Evolutionary conservation across 1,140 invertebrate species (phyloP), one percentile per base, ranked within the genome.

Genomic region (Drosophila auraria): DNA sequence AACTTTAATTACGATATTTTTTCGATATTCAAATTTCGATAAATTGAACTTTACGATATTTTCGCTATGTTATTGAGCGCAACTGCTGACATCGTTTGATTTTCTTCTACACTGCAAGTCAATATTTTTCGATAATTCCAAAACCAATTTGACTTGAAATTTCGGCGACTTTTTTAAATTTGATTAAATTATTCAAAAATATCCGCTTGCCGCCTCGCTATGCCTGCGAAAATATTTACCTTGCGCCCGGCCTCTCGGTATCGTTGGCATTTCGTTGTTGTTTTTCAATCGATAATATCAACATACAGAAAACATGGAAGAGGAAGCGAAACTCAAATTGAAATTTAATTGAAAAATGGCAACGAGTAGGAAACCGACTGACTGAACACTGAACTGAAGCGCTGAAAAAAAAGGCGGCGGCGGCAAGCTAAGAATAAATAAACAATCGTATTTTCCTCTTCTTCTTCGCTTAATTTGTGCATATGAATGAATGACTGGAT

Each of bases 311-410:
- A 50, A 68, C 64, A 66, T 47, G 68, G 66, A 72, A 59, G 44
- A 58, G 27, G 33, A 68, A 54, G 49, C n/a, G 42, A 78, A 73
- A 82, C 57, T 68, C 45, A 83, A 76, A 80, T 83, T 83, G 71
- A 83, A 83, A 80, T 83, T 83, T 66, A 83, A 83, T 83, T 83
- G 81, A 83, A 76, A 80, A 83, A 83, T 74, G 64, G 64, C 70
- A 68, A 79, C 74, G 61, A 57, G 71, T 45, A 56, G 54, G 50
- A 36, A 57, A 45, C 38, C 20, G 56, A 45, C 30, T 17, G 33
- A 36, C 33, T 11, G 33, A 36, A 36, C 33, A 25, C 54, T n/a
- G 54, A 40, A 33, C 53, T 20, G 38, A 33, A 7, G 36, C n/a
- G n/a, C n/a, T n/a, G 56, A 14, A 40, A 59, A 45, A 11, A 17